Evolutionary conservation across 2,888 invertebrate genomes (phyloP), one percentile per base, ranked within the genome.

Genomic region (Mylabris sibirica): DNA sequence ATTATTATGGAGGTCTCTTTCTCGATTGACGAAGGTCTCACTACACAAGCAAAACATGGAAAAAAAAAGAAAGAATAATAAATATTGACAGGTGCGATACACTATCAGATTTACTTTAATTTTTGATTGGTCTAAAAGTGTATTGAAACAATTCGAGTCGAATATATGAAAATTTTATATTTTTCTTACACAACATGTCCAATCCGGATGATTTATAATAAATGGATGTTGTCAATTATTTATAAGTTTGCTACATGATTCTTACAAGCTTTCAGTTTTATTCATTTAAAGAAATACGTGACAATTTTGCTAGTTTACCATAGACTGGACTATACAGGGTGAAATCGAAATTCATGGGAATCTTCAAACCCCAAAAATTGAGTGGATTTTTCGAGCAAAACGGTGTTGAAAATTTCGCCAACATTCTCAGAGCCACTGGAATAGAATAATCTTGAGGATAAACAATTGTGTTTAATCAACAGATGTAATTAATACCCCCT

Each of bases 11-110:
- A 20, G 49, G 49, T 17, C 17, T 63, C 24, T 49, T 49, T 49
- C 9, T 8, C 20, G 11, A 22, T 30, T 74, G 72, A 74, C 59
- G 74, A 74, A 71, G 74, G 72, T 72, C 69, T 65, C 9, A 9
- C 4, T 5, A 41, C 41, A 41, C 30, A 30, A 8, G 30, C 30
- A 8, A 30, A 30, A 49, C n/a, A 44, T 5, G 44, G n/a, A n/a
- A n/a, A 44, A 17, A 17, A 44, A 17, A 17, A 3, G 12, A 20
- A 49, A 49, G 8, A 20, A 49, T 20, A 49, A 49, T 20, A 49
- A 49, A 49, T 20, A 49, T 49, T 49, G 53, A 53, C 53, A 53
- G 53, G 53, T 53, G 53, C 24, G 53, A 53, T 53, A 53, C 53
- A 24, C 20, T 53, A 53, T 53, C 53, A 53, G 53, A 53, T 53